A percentile compares a stretch with the other conserved stretches of the same genome.
These are phyloP conservation scores for Danio kyathit DNA, from an alignment of 2,797 vertebrate genomes.

Conservation along the genomic window DNA sequence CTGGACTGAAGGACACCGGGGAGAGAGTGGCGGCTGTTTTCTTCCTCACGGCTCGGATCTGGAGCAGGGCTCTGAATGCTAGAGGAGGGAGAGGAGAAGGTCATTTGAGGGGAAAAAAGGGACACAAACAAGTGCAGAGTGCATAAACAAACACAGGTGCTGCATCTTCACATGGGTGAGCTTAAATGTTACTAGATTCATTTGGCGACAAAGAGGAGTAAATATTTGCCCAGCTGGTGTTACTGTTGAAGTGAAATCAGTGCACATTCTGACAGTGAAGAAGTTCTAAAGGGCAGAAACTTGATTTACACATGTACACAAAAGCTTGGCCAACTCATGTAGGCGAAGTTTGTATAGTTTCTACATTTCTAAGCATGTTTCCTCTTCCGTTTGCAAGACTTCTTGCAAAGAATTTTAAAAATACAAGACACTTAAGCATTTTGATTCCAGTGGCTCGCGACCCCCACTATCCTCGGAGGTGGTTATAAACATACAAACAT, in stretches of 20 bases:
- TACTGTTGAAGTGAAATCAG: conserved; percentile 59
- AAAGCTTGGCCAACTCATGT: background rate
- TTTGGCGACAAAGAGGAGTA: conserved; percentile 69
- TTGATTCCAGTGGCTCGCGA: too few species aligned
- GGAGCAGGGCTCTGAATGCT: conserved; percentile 97
- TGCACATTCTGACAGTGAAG: conserved; percentile 2
- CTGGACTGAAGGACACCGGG: conserved; percentile 95
- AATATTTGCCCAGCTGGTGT: conserved; percentile 77
- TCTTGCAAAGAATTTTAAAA: too few species aligned
- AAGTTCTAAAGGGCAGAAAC: background rate
- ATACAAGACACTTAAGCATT: too few species aligned
- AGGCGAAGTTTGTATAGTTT: background rate
- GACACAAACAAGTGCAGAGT: conserved; percentile 6
- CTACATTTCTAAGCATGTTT: background rate
- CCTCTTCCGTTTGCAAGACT: too few species aligned
- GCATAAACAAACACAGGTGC: conserved; percentile 67
- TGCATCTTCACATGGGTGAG: conserved; percentile 57
- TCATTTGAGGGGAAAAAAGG: background rate
- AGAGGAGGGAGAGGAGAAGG: conserved; percentile 21
- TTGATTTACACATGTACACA: background rate
- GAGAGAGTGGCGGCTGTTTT: conserved; percentile 90
- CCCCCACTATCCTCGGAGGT: too few species aligned
- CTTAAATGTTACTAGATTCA: conserved; percentile 67
- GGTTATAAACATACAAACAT: too few species aligned
- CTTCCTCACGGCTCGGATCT: conserved; percentile 98